These are phyloP conservation scores for Phenacoccus solenopsis DNA, from an alignment of 1,140 invertebrate genomes.

Conservation along the genomic window DNA sequence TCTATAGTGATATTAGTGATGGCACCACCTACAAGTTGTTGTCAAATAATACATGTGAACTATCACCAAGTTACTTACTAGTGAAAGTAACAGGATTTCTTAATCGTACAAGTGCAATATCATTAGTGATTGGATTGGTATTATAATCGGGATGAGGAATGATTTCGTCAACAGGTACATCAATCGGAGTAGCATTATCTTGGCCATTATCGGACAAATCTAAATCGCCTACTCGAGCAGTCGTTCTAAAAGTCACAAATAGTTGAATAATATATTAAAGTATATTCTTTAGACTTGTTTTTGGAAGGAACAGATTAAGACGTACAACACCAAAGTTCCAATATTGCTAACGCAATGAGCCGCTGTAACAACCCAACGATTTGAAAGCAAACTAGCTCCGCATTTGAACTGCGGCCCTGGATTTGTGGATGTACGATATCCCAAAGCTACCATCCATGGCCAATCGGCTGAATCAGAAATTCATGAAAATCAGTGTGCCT, in stretches of 20 bases:
- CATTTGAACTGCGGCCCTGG: constrained; percentile 37
- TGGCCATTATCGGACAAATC: constrained; percentile 28
- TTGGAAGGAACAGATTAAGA: not conserved
- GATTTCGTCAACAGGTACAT: constrained; percentile 30
- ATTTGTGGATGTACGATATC: constrained; percentile 36
- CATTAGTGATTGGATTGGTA: constrained; percentile 34
- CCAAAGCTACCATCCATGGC: constrained; percentile 37
- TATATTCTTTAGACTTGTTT: not conserved
- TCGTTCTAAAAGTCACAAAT: too few relatives aligned
- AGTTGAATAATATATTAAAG: constrained; percentile 10
- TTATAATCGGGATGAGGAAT: constrained; percentile 34
- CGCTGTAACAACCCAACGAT: constrained; percentile 3
- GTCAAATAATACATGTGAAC: not conserved
- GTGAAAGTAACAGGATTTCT: constrained; percentile 32
- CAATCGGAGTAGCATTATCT: constrained; percentile 31
- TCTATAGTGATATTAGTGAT: too few relatives aligned
- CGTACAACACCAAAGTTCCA: not conserved
- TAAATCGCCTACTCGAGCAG: constrained; percentile 36
- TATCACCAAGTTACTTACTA: too few relatives aligned
- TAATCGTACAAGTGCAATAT: constrained; percentile 38
- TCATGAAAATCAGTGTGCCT: too few relatives aligned
- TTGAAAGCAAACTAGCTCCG: constrained; percentile 61
- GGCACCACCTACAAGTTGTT: constrained; percentile 14
- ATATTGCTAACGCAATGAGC: constrained; percentile 14
- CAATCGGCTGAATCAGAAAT: constrained; percentile 26